phyloP scores from a whole-genome alignment of 53 echinoderm and acorn worm genomes.

The Hippasteria phrygiana region DNA sequence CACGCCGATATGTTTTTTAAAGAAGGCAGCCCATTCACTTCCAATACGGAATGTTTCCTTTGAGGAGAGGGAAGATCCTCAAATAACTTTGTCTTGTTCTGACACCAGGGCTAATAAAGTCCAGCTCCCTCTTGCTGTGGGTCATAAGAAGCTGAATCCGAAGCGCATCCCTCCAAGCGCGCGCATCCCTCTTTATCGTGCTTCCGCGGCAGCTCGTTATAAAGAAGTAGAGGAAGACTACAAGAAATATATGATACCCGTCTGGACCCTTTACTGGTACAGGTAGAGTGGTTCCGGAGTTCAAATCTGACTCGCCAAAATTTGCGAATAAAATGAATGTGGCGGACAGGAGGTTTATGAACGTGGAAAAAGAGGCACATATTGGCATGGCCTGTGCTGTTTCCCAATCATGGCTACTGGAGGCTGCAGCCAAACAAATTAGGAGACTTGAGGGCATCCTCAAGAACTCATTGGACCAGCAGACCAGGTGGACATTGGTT shows the following conservation, averaged over 20 bases:
- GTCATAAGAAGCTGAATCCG: background rate
- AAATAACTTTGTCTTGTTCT: background rate
- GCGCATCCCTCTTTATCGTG: background rate
- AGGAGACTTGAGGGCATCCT: conserved; percentile 15
- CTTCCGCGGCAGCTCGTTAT: background rate
- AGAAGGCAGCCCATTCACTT: too few species aligned
- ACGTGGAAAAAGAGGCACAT: conserved; percentile 13
- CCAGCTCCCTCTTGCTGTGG: too few species aligned
- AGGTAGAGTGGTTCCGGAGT: background rate
- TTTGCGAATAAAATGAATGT: conserved; percentile 18
- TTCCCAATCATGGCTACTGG: conserved; percentile 22
- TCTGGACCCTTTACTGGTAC: background rate
- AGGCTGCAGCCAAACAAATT: conserved; percentile 12
- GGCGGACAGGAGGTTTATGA: conserved; percentile 9
- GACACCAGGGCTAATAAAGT: too few species aligned
- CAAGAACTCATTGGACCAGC: conserved; percentile 4
- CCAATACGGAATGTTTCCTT: background rate
- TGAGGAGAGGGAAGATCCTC: background rate
- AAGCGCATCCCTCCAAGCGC: background rate
- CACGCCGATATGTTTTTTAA: too few species aligned
- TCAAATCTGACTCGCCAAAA: too few species aligned
- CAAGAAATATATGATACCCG: background rate
- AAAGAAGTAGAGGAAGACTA: background rate
- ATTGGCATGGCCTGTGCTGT: conserved; percentile 37
- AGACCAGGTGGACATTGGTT: conserved; percentile 14